phyloP scores from a whole-genome alignment of 2,888 invertebrate genomes.

The Orthosia gracilis region DNA sequence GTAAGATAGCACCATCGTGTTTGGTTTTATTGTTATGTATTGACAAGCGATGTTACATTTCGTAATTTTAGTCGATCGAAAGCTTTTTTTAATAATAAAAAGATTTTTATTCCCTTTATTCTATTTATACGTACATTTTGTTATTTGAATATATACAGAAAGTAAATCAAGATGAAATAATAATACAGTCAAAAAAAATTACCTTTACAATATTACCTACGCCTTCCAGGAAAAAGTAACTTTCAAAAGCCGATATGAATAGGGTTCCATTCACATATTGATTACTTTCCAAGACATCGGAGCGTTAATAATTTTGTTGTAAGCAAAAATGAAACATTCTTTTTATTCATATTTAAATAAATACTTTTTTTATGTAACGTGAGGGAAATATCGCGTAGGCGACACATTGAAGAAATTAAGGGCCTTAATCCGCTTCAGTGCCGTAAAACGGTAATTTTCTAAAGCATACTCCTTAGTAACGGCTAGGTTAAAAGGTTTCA shows the following conservation, averaged over 20 bases:
- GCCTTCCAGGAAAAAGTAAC: not conserved
- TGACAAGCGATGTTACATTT: no score
- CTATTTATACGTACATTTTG: not conserved
- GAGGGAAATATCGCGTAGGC: not conserved
- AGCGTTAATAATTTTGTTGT: slow-evolving; percentile 27
- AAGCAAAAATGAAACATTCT: slow-evolving; percentile 12
- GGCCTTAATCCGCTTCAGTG: no score
- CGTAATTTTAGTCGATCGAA: no score
- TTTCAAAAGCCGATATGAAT: slow-evolving; percentile 5
- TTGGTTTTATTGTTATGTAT: no score
- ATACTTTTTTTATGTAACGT: not conserved
- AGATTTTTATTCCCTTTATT: no score
- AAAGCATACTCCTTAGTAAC: no score
- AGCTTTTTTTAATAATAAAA: no score
- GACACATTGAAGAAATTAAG: slow-evolving; percentile 1
- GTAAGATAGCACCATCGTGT: no score
- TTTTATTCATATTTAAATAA: slow-evolving; percentile 18
- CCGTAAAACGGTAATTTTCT: no score
- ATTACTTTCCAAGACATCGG: slow-evolving; percentile 27
- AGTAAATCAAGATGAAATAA: not conserved
- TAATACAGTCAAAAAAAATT: not conserved
- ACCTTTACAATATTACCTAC: not conserved
- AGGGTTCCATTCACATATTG: slow-evolving; percentile 7
- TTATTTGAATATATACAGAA: not conserved
- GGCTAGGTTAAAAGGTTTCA: no score